These are phyloP conservation scores for Megalonaias nervosa DNA, from an alignment of 1,140 invertebrate species.

Conservation along the genomic window DNA sequence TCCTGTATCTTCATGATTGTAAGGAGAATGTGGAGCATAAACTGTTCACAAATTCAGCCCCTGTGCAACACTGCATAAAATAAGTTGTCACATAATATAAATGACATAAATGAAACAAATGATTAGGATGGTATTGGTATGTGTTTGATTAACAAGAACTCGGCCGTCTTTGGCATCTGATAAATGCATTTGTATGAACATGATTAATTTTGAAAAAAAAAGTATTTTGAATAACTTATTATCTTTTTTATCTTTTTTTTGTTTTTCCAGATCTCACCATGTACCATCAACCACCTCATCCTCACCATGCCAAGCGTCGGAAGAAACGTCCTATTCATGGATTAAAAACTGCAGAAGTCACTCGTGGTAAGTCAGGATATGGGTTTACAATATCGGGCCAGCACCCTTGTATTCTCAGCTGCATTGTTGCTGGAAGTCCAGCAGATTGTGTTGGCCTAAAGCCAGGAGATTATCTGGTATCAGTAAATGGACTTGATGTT, in stretches of 20 bases:
- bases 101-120: too few relatives aligned
- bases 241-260: neutral
- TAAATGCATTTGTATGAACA: too few relatives aligned
- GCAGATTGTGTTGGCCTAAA: constrained; percentile 88
- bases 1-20: too few relatives aligned
- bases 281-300: constrained; percentile 26
- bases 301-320: constrained; percentile 73
- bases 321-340: constrained; percentile 86
- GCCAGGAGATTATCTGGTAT: constrained; percentile 91
- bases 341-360: constrained; percentile 88
- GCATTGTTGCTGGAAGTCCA: constrained; percentile 87
- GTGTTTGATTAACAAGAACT: too few relatives aligned
- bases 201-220: too few relatives aligned
- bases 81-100: too few relatives aligned
- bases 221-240: too few relatives aligned
- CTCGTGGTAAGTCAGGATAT: constrained; percentile 87
- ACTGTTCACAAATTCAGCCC: too few relatives aligned
- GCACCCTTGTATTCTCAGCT: constrained; percentile 90
- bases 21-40: too few relatives aligned
- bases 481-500: constrained; percentile 92
- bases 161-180: too few relatives aligned
- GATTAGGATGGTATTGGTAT: too few relatives aligned
- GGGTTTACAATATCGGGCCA: constrained; percentile 95
- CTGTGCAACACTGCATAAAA: too few relatives aligned
- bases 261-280: constrained; percentile 34